These are phyloP conservation scores for Polymixis lichenea DNA, from an alignment of 2,888 invertebrate species.

Conservation along the genomic window DNA sequence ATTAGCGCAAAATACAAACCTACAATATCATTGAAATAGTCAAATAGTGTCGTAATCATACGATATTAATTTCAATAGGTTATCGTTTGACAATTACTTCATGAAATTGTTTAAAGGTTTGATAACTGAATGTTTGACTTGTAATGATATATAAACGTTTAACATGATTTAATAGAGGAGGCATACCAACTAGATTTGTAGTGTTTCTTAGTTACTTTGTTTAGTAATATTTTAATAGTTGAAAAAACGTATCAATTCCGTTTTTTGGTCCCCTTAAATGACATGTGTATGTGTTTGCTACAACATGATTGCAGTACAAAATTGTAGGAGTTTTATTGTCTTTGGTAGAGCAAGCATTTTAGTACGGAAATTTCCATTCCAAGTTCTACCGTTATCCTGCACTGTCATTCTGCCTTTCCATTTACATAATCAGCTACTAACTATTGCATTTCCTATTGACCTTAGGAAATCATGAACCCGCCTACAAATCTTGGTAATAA, in stretches of 20 bases:
- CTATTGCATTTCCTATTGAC: background rate
- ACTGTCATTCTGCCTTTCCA: background rate
- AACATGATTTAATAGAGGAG: slow-evolving; percentile 14
- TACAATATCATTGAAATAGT: slow-evolving; percentile 41
- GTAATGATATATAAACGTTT: slow-evolving; percentile 15
- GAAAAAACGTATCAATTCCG: background rate
- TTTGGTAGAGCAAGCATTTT: background rate
- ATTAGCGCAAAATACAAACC: slow-evolving; percentile 16
- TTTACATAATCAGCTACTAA: background rate
- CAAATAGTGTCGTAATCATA: slow-evolving; percentile 52
- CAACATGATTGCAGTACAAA: background rate
- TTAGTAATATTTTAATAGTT: background rate
- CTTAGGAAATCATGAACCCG: background rate
- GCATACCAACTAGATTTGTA: slow-evolving; percentile 14
- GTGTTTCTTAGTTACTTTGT: background rate
- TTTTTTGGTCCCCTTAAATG: slow-evolving; percentile 1
- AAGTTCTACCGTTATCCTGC: too few species aligned
- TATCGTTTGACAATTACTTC: slow-evolving; percentile 63
- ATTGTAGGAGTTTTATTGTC: background rate
- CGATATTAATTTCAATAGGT: slow-evolving; percentile 66
- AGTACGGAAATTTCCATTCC: background rate
- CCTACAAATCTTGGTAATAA: background rate
- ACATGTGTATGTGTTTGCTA: slow-evolving; percentile 10
- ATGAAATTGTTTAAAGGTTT: slow-evolving; percentile 57
- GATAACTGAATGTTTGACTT: slow-evolving; percentile 50